Evolutionary conservation across 2,113 vertebrate species (phyloP).

Genomic region (Scomber scombrus): DNA sequence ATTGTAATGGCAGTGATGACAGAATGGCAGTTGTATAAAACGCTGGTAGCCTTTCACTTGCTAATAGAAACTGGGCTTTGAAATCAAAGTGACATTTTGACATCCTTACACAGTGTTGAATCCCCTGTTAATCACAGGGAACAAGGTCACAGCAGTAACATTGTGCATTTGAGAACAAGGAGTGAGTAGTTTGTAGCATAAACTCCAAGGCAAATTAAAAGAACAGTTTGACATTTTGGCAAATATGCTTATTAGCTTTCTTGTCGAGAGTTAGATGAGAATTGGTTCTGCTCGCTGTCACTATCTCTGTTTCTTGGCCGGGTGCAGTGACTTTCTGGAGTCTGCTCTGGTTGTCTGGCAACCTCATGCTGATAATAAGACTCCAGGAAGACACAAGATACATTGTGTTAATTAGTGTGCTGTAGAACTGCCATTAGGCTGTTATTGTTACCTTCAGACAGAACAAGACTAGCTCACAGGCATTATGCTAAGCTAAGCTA

Average conservation of each 20-base stretch:
- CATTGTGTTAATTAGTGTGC: no score
- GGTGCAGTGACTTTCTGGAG: no score
- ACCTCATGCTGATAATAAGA: no score
- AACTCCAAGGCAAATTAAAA: slow-evolving; percentile 35
- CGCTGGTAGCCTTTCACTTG: slow-evolving; percentile 40
- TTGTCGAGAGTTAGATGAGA: no score
- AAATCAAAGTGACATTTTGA: slow-evolving; percentile 12
- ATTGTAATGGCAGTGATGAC: slow-evolving; percentile 20
- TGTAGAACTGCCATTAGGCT: no score
- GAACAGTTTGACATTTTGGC: not conserved
- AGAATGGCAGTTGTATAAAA: slow-evolving; percentile 38
- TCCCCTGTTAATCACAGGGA: not conserved
- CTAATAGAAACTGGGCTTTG: slow-evolving; percentile 12
- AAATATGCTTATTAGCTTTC: not conserved
- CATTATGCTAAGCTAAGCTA: slow-evolving; percentile 12
- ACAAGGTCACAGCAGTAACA: slow-evolving; percentile 19
- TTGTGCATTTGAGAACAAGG: slow-evolving; percentile 22
- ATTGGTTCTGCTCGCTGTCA: no score
- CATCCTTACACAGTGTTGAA: slow-evolving; percentile 16
- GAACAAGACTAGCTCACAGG: no score
- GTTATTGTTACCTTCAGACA: no score
- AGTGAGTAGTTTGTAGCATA: slow-evolving; percentile 17
- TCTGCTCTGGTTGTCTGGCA: no score
- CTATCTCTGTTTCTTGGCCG: no score
- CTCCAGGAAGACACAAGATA: no score